Percentiles rank a stretch among this genome's conserved stretches.
Conservation (phyloP, 2,888 invertebrate genomes). For the Eupithecia vulgata region DNA sequence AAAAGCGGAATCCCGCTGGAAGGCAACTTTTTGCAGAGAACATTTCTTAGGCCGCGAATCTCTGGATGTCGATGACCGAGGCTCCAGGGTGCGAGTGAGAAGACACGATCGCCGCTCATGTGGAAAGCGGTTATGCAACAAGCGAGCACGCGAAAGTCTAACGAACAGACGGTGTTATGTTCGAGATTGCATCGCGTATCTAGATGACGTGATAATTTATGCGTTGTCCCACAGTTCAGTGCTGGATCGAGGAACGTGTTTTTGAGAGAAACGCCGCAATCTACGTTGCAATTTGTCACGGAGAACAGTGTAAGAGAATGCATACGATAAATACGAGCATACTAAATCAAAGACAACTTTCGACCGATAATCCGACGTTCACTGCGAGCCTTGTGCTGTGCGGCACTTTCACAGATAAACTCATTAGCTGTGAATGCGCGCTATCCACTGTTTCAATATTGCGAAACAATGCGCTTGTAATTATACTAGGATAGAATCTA, state of each 20-base stretch:
- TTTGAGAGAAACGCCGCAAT: conserved; percentile 44
- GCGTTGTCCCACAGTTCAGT: conserved; percentile 39
- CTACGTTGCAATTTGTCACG: conserved; percentile 37
- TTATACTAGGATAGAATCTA: conserved; percentile 61
- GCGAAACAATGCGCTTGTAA: conserved; percentile 65
- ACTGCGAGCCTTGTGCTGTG: conserved; percentile 14
- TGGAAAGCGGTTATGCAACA: conserved; percentile 82
- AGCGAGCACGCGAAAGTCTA: conserved; percentile 75
- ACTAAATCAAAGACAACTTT: conserved; percentile 34
- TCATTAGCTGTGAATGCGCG: conserved; percentile 56
- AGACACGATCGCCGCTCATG: conserved; percentile 70
- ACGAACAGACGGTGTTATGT: conserved; percentile 56
- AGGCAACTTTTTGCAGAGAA: conserved; percentile 50
- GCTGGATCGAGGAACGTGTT: conserved; percentile 46
- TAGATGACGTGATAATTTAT: conserved; percentile 61
- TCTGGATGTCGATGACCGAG: conserved; percentile 78
- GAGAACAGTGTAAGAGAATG: conserved; percentile 30
- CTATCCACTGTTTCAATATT: conserved; percentile 58
- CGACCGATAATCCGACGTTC: conserved; percentile 22
- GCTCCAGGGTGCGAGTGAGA: conserved; percentile 72
- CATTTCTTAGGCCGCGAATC: conserved; percentile 60
- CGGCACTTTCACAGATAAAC: conserved; percentile 58
- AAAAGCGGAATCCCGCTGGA: conserved; percentile 46
- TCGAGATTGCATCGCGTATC: conserved; percentile 63
- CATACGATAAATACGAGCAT: conserved; percentile 27